These are phyloP conservation scores for Anarsia innoxiella DNA, from an alignment of 2,888 invertebrate species.

Conservation along the genomic window DNA sequence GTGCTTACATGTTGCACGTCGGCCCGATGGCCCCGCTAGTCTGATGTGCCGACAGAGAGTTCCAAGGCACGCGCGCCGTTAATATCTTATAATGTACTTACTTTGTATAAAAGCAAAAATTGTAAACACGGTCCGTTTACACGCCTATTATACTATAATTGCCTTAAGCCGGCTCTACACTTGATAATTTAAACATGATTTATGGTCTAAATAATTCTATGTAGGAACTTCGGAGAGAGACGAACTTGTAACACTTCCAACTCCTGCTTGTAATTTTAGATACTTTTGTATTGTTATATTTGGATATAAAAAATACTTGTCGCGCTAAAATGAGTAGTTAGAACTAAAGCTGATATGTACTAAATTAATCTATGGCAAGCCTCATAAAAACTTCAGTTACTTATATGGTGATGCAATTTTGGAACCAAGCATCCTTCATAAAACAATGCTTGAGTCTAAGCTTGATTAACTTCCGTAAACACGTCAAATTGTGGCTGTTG, in stretches of 20 bases:
- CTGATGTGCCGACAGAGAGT: constrained; percentile 5
- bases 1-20: no score
- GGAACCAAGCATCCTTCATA: no score
- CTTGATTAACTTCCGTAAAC: constrained; percentile 2
- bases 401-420: no score
- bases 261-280: not conserved
- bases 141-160: constrained; percentile 45
- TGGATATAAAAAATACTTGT: not conserved
- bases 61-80: constrained; percentile 7
- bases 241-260: no score
- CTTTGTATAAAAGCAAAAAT: constrained; percentile 35
- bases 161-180: constrained; percentile 25
- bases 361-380: not conserved
- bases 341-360: not conserved
- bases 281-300: not conserved
- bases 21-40: not conserved
- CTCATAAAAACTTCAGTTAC: no score
- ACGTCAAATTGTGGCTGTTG: not conserved
- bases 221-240: no score
- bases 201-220: no score
- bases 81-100: constrained; percentile 8
- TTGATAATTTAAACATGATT: no score
- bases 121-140: constrained; percentile 41
- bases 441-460: no score
- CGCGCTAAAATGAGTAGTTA: not conserved